These are phyloP conservation scores for Anthopleura sola DNA, from an alignment of 64 coral and sea anemone species.

Conservation along the genomic window DNA sequence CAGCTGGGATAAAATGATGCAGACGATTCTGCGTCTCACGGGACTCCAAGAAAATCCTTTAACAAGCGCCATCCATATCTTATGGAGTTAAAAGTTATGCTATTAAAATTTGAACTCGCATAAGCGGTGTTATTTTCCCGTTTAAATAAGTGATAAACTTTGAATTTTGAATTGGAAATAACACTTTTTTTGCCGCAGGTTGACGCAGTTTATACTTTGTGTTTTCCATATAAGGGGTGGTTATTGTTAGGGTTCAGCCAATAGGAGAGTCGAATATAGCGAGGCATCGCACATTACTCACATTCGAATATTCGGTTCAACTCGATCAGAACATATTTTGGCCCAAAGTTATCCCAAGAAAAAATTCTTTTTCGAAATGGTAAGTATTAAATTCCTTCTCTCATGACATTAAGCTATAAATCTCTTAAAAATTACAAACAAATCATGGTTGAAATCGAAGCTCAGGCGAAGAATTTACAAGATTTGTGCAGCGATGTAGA, in stretches of 20 bases:
- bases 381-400: not conserved
- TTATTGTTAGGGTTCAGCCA: not conserved
- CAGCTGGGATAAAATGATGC: not conserved
- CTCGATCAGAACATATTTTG: slow-evolving; percentile 5
- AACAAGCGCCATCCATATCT: not conserved
- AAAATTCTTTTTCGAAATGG: slow-evolving; percentile 16
- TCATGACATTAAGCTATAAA: not conserved
- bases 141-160: slow-evolving; percentile 10
- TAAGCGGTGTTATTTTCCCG: not conserved
- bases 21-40: not conserved
- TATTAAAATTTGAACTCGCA: not conserved
- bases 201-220: slow-evolving; percentile 17
- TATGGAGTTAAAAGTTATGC: not conserved
- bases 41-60: not conserved
- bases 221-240: slow-evolving; percentile 14
- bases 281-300: slow-evolving; percentile 15
- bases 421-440: not conserved
- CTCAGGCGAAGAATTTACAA: not conserved
- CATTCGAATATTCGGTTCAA: slow-evolving; percentile 28
- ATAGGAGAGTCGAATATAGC: not conserved
- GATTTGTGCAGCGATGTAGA: not conserved
- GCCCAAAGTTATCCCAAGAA: slow-evolving; percentile 16
- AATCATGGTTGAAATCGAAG: not conserved
- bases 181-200: slow-evolving; percentile 21
- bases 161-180: slow-evolving; percentile 7